Conservation (phyloP, 2,113 vertebrate genomes). For the Microcebus tavaratra region DNA sequence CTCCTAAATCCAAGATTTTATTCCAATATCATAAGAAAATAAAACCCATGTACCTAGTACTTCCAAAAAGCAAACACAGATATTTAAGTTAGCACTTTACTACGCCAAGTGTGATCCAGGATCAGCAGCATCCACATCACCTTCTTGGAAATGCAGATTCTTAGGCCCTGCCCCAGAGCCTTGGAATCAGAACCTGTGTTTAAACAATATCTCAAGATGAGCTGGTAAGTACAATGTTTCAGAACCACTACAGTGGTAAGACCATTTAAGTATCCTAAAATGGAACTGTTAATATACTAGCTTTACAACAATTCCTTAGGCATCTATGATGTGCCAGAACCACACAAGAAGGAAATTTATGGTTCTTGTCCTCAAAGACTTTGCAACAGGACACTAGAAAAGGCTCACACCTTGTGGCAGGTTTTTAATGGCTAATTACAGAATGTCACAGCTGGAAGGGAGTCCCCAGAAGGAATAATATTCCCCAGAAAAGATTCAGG, state of each 20-base stretch:
- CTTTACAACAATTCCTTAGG: neutral
- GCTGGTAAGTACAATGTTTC: neutral
- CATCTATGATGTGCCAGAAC: neutral
- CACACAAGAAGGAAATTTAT: neutral
- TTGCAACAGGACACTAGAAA: neutral
- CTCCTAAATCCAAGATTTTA: slow-evolving; percentile 10
- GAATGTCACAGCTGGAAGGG: neutral
- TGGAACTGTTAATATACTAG: neutral
- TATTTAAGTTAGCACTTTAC: neutral
- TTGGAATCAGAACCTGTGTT: neutral
- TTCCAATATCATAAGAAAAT: neutral
- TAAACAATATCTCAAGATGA: neutral
- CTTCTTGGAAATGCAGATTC: neutral
- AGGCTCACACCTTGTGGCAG: neutral
- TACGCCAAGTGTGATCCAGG: neutral
- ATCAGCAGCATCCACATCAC: neutral
- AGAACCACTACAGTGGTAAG: neutral
- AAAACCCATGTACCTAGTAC: neutral
- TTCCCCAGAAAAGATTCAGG: neutral
- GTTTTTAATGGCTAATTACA: slow-evolving; percentile 44
- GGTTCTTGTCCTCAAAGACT: neutral
- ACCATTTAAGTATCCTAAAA: neutral
- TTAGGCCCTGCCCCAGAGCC: neutral
- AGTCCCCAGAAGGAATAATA: neutral
- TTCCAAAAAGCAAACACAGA: slow-evolving; percentile 20